These are phyloP conservation scores for Silurus aristotelis DNA, from an alignment of 2,797 vertebrate species.

Conservation along the genomic window DNA sequence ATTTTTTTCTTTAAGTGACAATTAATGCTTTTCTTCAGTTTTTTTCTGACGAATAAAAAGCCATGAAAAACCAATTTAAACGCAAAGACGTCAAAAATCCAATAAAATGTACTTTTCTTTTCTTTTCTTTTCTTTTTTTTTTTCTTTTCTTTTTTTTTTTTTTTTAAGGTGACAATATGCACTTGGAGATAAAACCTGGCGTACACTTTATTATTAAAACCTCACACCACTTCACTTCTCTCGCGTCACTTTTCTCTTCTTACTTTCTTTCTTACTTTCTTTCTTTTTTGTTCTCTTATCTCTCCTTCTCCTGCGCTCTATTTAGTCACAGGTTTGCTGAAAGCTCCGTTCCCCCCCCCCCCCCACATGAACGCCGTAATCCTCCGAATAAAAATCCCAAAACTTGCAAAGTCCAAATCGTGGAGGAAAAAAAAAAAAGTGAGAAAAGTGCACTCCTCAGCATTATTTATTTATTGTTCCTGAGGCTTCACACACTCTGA, in stretches of 20 bases:
- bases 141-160: not conserved
- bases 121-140: too few species aligned
- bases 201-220: conserved; percentile 24
- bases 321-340: conserved; percentile 4
- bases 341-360: not conserved
- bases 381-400: not conserved
- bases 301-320: not conserved
- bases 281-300: conserved; percentile 21
- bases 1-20: not conserved
- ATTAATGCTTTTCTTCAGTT: not conserved
- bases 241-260: not conserved
- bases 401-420: not conserved
- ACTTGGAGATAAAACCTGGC: conserved; percentile 21
- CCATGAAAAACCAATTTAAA: too few species aligned
- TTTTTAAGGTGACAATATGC: conserved; percentile 13
- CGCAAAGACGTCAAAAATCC: not conserved
- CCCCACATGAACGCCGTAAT: not conserved
- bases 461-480: not conserved
- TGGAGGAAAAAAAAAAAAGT: not conserved
- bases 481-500: conserved; percentile 15
- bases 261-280: too few species aligned
- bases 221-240: conserved; percentile 17
- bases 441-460: not conserved
- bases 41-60: too few species aligned
- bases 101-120: too few species aligned